Evolutionary conservation across 1,140 invertebrate genomes (phyloP), one percentile per base, ranked within the genome.

Genomic region (Atta colombica): DNA sequence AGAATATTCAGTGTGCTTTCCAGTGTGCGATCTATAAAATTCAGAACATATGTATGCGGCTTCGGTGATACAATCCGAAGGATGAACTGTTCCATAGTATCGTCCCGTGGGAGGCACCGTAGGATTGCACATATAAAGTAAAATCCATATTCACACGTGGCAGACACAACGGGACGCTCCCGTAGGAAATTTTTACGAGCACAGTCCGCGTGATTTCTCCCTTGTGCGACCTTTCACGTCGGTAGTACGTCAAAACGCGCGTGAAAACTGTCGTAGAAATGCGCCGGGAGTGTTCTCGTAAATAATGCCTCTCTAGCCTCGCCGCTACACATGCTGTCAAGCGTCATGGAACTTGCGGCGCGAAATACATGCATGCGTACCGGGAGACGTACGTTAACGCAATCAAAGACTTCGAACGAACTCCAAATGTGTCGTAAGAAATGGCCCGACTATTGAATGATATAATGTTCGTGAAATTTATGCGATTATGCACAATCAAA

Each of bases 181-280:
- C 74, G 16, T 78, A 51, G 86, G 51, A 89, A 87, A 84, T 78
- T 89, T 89, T 89, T 86, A 81, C 75, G 75, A 88, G 72, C 49
- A 53, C n/a, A 31, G 60, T 39, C 39, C 82, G 28, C 65, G 61
- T 85, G 61, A 35, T 63, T 86, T 75, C 60, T 88, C 75, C 82
- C 75, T 18, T n/a, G 61, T 53, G 87, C 77, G 28, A 86, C 75
- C 87, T 75, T 88, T 88, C 87, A 86, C 75, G 69, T 75, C 66
- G 53, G 61, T 69, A 68, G 69, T 89, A 86, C 74, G 87, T 88
- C 88, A 89, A 88, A 89, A 77, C 68, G 69, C 82, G 69, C 69
- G 82, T 63, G 87, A 86, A 88, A 88, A 78, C 55, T 85, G 78
- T 82, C 85, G 71, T n/a, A 28, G 49, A 71, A 89, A 77, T 69